Percentiles rank a stretch among this genome's conserved stretches.
Conservation (phyloP, 2,797 vertebrate species). For the Bucorvus abyssinicus region DNA sequence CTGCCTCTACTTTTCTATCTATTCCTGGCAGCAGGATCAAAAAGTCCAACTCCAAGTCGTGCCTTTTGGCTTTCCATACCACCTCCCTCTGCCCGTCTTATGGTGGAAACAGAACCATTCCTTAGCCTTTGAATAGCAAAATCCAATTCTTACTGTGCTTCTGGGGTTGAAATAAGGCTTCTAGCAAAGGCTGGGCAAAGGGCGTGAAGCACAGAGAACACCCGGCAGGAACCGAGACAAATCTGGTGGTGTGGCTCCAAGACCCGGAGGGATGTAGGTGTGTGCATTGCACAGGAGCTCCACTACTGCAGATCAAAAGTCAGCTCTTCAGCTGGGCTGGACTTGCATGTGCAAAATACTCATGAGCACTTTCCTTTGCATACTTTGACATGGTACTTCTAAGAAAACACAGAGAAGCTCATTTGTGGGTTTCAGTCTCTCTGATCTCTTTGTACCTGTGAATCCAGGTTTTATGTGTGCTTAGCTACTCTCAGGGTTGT, state of each 20-base stretch:
- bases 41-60: not conserved
- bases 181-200: not conserved
- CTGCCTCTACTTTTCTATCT: not conserved
- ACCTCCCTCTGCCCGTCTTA: not conserved
- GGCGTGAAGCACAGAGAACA: not conserved
- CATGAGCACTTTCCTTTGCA: not conserved
- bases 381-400: not conserved
- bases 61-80: not conserved
- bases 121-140: not conserved
- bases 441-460: not conserved
- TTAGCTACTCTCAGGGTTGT: not conserved
- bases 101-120: not conserved
- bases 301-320: not conserved
- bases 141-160: not conserved
- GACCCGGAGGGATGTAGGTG: accelerated
- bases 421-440: not conserved
- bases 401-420: not conserved
- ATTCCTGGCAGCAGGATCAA: not conserved
- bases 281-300: not conserved
- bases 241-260: not conserved
- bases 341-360: not conserved
- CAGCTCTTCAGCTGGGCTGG: not conserved
- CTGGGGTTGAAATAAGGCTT: not conserved
- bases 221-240: accelerated
- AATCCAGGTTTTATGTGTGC: not conserved